Evolutionary conservation across 1,140 invertebrate species (phyloP).

Genomic region (Bombus difficillimus): DNA sequence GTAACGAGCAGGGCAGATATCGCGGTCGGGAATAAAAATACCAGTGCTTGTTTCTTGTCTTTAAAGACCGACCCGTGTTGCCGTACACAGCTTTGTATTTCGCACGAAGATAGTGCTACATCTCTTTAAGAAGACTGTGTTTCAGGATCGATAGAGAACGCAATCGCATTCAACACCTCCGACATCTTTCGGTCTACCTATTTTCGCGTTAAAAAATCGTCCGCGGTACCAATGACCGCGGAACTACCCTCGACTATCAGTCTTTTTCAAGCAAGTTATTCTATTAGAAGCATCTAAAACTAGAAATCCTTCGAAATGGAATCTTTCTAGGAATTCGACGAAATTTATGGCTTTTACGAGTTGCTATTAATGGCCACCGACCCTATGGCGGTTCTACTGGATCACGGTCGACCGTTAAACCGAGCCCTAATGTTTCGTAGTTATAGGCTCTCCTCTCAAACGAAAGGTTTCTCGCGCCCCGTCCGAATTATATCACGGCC

Average conservation of each 20-base stretch:
- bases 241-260: background rate
- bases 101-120: slow-evolving; percentile 69
- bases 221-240: background rate
- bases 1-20: slow-evolving; percentile 1
- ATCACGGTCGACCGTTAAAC: slow-evolving; percentile 46
- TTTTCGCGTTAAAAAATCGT: slow-evolving; percentile 35
- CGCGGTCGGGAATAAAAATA: slow-evolving; percentile 14
- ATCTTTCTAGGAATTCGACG: background rate
- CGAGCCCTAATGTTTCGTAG: background rate
- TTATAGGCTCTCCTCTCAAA: background rate
- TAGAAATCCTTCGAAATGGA: slow-evolving; percentile 6
- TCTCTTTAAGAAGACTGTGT: slow-evolving; percentile 75
- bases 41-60: slow-evolving; percentile 10
- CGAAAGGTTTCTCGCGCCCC: too few species aligned
- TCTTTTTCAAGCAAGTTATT: background rate
- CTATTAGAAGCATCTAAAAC: background rate
- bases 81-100: slow-evolving; percentile 29
- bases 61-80: slow-evolving; percentile 3
- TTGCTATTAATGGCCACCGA: slow-evolving; percentile 73
- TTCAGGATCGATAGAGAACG: slow-evolving; percentile 70
- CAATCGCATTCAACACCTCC: slow-evolving; percentile 70
- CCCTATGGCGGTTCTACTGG: slow-evolving; percentile 57
- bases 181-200: slow-evolving; percentile 50
- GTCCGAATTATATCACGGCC: slow-evolving; percentile 10
- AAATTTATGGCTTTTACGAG: background rate